Evolutionary conservation across 53 echinoderm and acorn worm genomes (phyloP).

Genomic region (Glandiceps talaboti): DNA sequence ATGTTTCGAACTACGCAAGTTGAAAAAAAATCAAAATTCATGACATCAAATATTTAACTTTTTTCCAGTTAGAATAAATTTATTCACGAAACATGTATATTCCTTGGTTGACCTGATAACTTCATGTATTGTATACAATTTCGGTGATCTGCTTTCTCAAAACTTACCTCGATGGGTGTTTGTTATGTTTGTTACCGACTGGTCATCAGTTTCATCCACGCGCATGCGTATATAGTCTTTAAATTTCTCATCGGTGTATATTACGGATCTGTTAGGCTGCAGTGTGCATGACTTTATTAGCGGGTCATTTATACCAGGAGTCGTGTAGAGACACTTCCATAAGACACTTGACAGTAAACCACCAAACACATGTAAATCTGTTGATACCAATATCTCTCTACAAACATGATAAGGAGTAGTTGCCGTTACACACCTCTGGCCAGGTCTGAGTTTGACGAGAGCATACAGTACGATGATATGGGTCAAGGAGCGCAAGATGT

Average conservation of each 20-base stretch:
- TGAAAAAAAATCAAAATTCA: no score
- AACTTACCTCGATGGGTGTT: no score
- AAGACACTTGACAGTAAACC: background rate
- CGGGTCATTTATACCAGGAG: background rate
- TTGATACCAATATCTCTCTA: slow-evolving; percentile 8
- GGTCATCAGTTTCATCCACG: background rate
- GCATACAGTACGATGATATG: slow-evolving; percentile 55
- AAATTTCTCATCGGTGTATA: background rate
- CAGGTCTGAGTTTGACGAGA: slow-evolving; percentile 57
- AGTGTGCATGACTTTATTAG: background rate
- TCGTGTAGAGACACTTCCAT: background rate
- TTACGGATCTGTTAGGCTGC: background rate
- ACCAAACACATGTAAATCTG: background rate
- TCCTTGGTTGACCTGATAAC: no score
- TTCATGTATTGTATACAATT: no score
- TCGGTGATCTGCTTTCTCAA: no score
- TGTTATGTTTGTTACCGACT: no score
- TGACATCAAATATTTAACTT: no score
- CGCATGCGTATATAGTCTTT: background rate
- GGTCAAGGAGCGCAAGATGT: slow-evolving; percentile 31
- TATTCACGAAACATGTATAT: no score
- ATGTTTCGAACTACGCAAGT: no score
- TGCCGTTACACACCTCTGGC: slow-evolving; percentile 72
- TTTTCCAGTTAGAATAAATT: no score
- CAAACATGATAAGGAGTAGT: slow-evolving; percentile 92